Evolutionary conservation across 2,113 vertebrate genomes (phyloP).

Genomic region (Ceratotherium simum): DNA sequence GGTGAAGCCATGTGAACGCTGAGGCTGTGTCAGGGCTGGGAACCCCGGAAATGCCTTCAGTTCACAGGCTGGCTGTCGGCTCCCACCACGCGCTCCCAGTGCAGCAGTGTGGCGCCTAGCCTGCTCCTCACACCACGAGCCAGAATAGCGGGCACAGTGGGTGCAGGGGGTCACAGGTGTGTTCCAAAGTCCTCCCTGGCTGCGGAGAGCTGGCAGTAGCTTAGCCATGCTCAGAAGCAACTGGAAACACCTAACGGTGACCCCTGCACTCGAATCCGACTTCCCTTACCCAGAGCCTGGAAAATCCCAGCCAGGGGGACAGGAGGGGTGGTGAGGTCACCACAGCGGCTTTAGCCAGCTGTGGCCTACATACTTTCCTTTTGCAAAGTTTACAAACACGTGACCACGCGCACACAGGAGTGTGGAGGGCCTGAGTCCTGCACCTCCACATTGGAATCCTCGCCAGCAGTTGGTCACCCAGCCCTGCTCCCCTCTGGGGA

Average conservation of each 20-base stretch:
- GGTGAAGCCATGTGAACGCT: neutral
- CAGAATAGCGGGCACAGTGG: neutral
- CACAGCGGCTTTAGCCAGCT: neutral
- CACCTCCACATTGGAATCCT: neutral
- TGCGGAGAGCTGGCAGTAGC: neutral
- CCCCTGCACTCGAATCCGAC: accelerated
- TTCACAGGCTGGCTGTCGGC: neutral
- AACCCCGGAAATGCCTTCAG: too few relatives aligned
- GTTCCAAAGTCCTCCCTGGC: too few relatives aligned
- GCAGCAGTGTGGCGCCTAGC: neutral
- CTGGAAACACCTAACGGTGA: accelerated
- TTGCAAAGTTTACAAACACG: neutral
- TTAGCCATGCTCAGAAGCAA: neutral
- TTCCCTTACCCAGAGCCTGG: neutral
- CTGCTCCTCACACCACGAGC: neutral
- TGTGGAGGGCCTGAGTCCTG: accelerated
- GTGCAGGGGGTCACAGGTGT: neutral
- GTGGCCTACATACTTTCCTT: neutral
- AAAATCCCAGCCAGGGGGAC: accelerated
- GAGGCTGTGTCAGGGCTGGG: neutral
- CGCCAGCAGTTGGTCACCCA: neutral
- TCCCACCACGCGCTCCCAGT: neutral
- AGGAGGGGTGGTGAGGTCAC: accelerated
- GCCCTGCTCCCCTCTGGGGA: neutral
- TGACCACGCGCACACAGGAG: accelerated